A percentile compares a stretch with the other conserved stretches of the same genome.
Conservation (phyloP, 2,888 invertebrate genomes). For the Acleris emargana region DNA sequence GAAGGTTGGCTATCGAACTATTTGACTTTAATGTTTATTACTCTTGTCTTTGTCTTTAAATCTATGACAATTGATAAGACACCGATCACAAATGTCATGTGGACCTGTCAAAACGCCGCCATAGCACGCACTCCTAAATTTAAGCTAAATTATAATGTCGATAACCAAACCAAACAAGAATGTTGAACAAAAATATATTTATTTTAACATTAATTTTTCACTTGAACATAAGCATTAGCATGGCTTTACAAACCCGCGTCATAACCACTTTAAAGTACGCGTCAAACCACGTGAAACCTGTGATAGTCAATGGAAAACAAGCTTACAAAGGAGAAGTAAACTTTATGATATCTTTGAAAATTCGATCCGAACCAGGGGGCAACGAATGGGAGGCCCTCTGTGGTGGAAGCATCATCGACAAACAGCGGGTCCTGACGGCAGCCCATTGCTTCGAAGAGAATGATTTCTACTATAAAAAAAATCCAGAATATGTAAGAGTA, state of each 20-base stretch:
- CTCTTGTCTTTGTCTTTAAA: neutral
- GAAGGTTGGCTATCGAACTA: too few species aligned
- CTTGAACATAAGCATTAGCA: neutral
- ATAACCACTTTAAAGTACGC: constrained; percentile 64
- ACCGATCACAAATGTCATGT: neutral
- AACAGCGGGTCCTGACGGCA: constrained; percentile 56
- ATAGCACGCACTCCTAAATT: neutral
- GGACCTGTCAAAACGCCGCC: neutral
- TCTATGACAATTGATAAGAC: neutral
- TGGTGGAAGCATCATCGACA: constrained; percentile 64
- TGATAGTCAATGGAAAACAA: constrained; percentile 57
- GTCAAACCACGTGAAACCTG: constrained; percentile 48
- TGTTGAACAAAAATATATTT: constrained; percentile 3
- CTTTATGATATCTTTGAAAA: constrained; percentile 58
- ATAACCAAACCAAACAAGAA: constrained; percentile 9
- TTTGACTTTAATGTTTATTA: too few species aligned
- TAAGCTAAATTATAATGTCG: neutral
- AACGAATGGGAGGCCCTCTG: constrained; percentile 59
- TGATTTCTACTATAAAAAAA: constrained; percentile 44
- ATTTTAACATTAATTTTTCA: neutral
- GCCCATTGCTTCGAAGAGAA: constrained; percentile 69
- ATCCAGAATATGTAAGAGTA: constrained; percentile 38
- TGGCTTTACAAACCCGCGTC: constrained; percentile 45
- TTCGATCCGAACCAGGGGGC: constrained; percentile 7
- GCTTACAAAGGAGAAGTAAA: constrained; percentile 53